phyloP scores from a whole-genome alignment of 2,113 vertebrate genomes.

The Phrynocephalus versicolor region DNA sequence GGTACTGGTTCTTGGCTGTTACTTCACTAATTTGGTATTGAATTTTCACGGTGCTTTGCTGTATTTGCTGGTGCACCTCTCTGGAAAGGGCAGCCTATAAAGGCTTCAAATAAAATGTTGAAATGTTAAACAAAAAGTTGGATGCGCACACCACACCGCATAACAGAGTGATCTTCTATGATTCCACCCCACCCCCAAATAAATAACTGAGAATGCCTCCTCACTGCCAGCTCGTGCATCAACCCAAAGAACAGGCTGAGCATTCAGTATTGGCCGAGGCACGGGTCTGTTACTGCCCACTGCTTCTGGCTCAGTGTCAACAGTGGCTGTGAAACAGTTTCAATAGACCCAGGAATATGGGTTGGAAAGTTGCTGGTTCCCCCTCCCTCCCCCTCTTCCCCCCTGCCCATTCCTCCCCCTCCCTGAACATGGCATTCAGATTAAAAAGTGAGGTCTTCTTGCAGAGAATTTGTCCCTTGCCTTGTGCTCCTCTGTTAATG shows the following conservation, averaged over 20 bases:
- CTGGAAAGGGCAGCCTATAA: not conserved
- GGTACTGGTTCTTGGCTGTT: not conserved
- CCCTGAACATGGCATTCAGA: slow-evolving; percentile 10
- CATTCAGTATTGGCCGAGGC: not conserved
- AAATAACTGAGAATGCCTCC: not conserved
- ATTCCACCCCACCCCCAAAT: no score
- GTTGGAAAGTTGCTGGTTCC: not conserved
- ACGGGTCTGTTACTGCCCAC: not conserved
- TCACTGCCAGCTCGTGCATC: not conserved
- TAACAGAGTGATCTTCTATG: no score
- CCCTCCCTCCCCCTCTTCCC: not conserved
- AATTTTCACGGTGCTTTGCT: not conserved
- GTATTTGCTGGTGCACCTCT: not conserved
- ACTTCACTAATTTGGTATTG: not conserved
- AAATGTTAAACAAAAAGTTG: not conserved
- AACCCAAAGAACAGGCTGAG: not conserved
- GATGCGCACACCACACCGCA: not conserved
- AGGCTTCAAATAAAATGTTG: not conserved
- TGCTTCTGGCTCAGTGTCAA: not conserved
- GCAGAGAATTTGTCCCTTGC: not conserved
- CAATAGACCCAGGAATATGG: not conserved
- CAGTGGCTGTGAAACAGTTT: not conserved
- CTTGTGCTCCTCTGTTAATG: not conserved
- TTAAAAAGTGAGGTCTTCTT: slow-evolving; percentile 1
- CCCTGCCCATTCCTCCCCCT: not conserved